A percentile compares a stretch with the other conserved stretches of the same genome.
These are phyloP conservation scores for Rosalia funebris DNA, from an alignment of 2,888 invertebrate species.

Conservation along the genomic window DNA sequence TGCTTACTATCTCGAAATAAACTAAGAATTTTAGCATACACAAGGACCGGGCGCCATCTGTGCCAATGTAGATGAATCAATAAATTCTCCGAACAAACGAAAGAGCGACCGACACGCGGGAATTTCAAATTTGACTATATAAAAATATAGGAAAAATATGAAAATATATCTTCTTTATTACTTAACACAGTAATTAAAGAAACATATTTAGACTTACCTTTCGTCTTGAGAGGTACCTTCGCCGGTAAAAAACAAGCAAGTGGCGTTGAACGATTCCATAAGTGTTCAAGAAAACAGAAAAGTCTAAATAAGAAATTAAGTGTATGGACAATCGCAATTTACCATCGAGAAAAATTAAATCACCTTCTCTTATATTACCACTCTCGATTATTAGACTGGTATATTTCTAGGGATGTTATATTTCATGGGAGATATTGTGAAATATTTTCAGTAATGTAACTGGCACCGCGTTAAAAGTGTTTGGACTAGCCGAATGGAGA, in stretches of 20 bases:
- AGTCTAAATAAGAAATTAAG: not conserved
- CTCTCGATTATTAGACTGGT: too few relatives aligned
- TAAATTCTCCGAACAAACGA: not conserved
- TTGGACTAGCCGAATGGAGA: conserved; percentile 38
- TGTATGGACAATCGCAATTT: conserved; percentile 4
- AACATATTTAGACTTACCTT: conserved; percentile 36
- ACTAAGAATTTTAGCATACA: not conserved
- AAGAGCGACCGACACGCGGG: not conserved
- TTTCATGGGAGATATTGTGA: not conserved
- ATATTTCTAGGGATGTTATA: too few relatives aligned
- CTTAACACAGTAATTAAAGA: conserved; percentile 5
- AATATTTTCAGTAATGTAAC: conserved; percentile 29
- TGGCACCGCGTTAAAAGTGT: conserved; percentile 42
- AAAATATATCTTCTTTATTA: not conserved
- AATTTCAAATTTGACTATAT: conserved; percentile 1
- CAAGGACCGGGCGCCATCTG: conserved; percentile 24
- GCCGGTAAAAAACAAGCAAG: conserved; percentile 38
- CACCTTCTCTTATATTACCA: not conserved
- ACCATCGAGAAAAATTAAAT: not conserved
- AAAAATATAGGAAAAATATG: not conserved
- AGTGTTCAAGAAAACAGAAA: not conserved
- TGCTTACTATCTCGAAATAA: not conserved
- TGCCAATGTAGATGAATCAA: not conserved
- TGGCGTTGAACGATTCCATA: conserved; percentile 43
- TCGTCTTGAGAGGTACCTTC: conserved; percentile 38